Percentiles rank a stretch among this genome's conserved stretches.
Evolutionary conservation across 2,888 invertebrate species (phyloP).

Genomic region (Clostera curtula): DNA sequence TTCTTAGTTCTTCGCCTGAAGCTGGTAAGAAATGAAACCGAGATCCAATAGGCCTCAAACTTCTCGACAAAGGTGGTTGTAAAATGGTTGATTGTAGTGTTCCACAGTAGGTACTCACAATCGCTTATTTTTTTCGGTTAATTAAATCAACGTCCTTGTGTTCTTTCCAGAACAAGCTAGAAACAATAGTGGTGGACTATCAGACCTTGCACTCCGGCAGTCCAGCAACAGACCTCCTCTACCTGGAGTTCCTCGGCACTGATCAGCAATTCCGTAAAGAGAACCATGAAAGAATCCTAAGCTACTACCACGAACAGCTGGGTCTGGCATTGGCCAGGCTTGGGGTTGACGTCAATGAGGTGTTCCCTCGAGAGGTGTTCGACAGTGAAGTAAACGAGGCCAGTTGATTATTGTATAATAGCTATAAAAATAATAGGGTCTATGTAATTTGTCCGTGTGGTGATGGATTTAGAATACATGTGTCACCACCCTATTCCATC

Average conservation of each 20-base stretch:
- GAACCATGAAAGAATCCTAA: slow-evolving; percentile 27
- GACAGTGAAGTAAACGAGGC: slow-evolving; percentile 34
- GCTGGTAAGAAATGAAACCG: no score
- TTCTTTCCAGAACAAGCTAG: slow-evolving; percentile 21
- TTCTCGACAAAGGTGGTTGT: no score
- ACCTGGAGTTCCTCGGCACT: slow-evolving; percentile 36
- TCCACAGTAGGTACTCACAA: no score
- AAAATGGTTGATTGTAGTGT: no score
- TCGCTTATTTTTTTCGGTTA: no score
- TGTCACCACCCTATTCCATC: no score
- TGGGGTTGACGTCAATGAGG: slow-evolving; percentile 23
- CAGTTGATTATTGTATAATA: slow-evolving; percentile 1
- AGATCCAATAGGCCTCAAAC: no score
- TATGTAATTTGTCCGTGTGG: no score
- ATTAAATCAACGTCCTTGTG: slow-evolving; percentile 10
- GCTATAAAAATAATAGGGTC: no score
- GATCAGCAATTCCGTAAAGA: slow-evolving; percentile 36
- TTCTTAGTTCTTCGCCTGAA: no score
- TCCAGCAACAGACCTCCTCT: slow-evolving; percentile 33
- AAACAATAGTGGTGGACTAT: slow-evolving; percentile 33
- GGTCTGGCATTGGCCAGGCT: slow-evolving; percentile 20
- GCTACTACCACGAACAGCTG: slow-evolving; percentile 32
- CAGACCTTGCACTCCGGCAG: slow-evolving; percentile 37
- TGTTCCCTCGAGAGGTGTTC: slow-evolving; percentile 32
- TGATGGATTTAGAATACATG: no score